Evolutionary conservation across 1,140 invertebrate genomes (phyloP).

Genomic region (Akabosia matsudoensis): DNA sequence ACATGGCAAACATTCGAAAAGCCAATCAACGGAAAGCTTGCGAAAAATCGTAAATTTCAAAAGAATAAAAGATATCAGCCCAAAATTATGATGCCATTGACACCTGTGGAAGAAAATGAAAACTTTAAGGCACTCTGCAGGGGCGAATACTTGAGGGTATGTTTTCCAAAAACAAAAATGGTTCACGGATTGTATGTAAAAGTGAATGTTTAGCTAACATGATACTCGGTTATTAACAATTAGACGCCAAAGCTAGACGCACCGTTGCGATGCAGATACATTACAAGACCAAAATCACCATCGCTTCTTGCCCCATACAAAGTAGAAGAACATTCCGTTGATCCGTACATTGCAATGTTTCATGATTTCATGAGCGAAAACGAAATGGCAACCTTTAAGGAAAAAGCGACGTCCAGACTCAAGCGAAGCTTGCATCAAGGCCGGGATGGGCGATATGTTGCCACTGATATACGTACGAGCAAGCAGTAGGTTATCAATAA

Average conservation of each 20-base stretch:
- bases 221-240: not conserved
- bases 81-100: constrained; percentile 40
- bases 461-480: constrained; percentile 49
- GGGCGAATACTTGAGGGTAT: constrained; percentile 54
- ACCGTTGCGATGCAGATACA: constrained; percentile 52
- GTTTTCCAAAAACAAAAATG: no score
- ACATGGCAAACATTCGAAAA: constrained; percentile 48
- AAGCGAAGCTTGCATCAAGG: constrained; percentile 41
- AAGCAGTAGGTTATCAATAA: constrained; percentile 46
- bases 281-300: constrained; percentile 51
- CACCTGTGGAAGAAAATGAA: constrained; percentile 46
- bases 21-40: constrained; percentile 43
- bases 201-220: not conserved
- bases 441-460: constrained; percentile 46
- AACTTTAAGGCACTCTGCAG: constrained; percentile 56
- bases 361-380: constrained; percentile 56
- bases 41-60: constrained; percentile 42
- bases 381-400: constrained; percentile 54
- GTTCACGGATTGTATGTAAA: no score
- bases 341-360: constrained; percentile 56
- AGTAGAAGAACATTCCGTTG: constrained; percentile 55
- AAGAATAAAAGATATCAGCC: constrained; percentile 34
- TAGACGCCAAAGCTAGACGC: constrained; percentile 48
- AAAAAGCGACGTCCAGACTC: constrained; percentile 52
- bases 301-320: constrained; percentile 54